Evolutionary conservation across 2,888 invertebrate genomes (phyloP).

Genomic region (Drosophila subquinaria): DNA sequence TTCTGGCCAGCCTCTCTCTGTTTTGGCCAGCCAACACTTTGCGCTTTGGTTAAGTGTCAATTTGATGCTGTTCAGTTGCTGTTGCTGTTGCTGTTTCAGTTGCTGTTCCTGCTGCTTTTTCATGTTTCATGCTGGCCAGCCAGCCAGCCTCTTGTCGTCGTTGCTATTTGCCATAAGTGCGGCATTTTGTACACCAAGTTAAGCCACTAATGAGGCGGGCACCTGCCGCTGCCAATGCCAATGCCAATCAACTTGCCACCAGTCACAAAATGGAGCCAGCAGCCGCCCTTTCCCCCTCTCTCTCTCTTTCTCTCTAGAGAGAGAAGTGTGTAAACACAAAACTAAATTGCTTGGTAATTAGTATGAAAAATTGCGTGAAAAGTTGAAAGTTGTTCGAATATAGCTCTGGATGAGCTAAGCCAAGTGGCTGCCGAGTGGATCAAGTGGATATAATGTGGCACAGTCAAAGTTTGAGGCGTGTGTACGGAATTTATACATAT

Average conservation of each 20-base stretch:
- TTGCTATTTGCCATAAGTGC: constrained; percentile 73
- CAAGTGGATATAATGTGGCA: constrained; percentile 20
- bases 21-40: constrained; percentile 43
- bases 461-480: constrained; percentile 10
- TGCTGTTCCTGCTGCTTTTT: constrained; percentile 53
- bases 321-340: constrained; percentile 72
- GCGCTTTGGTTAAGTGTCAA: constrained; percentile 75
- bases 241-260: constrained; percentile 75
- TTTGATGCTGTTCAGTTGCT: constrained; percentile 64
- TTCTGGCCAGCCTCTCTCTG: background rate
- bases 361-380: constrained; percentile 77
- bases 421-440: constrained; percentile 13
- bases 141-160: constrained; percentile 23
- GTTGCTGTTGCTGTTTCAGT: background rate
- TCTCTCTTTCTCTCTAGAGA: background rate
- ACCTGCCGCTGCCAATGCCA: constrained; percentile 81
- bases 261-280: constrained; percentile 18
- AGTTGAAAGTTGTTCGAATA: constrained; percentile 44
- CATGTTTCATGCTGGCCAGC: constrained; percentile 52
- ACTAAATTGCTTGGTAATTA: constrained; percentile 81
- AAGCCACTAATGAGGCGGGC: constrained; percentile 80
- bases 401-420: constrained; percentile 14
- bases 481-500: constrained; percentile 7
- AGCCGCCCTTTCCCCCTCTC: background rate
- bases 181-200: constrained; percentile 77